A percentile compares a stretch with the other conserved stretches of the same genome.
Evolutionary conservation across 2,888 invertebrate species (phyloP).

Genomic region (Leptinotarsa rubiginosa): DNA sequence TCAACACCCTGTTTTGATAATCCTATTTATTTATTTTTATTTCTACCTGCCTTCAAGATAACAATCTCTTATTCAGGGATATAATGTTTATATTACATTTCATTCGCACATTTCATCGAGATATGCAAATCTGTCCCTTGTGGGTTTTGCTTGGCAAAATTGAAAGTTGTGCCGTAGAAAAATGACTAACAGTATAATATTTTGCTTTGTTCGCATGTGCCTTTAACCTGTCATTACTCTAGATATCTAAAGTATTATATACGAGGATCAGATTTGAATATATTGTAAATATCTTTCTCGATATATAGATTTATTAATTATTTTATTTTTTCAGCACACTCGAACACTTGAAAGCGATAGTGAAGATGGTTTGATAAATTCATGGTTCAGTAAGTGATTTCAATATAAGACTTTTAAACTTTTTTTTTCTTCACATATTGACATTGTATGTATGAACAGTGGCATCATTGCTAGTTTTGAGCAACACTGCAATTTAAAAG

Average conservation of each 20-base stretch:
- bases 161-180: neutral
- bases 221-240: neutral
- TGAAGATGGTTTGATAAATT: conserved; percentile 63
- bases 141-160: neutral
- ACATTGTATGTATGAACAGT: too few species aligned
- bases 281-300: too few species aligned
- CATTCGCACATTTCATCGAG: conserved; percentile 2
- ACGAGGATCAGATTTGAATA: conserved; percentile 13
- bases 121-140: conserved; percentile 12
- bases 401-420: too few species aligned
- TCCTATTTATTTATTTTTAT: neutral
- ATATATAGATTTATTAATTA: conserved; percentile 16
- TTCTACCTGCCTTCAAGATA: neutral
- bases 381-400: conserved; percentile 67
- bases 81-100: conserved; percentile 10
- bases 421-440: too few species aligned
- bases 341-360: conserved; percentile 60
- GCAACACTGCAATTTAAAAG: too few species aligned
- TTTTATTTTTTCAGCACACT: conserved; percentile 53
- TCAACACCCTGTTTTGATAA: too few species aligned
- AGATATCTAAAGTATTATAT: too few species aligned
- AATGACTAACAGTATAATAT: too few species aligned
- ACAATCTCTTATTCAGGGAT: conserved; percentile 1
- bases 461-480: too few species aligned
- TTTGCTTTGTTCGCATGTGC: conserved; percentile 1